Evolutionary conservation across 1,140 invertebrate genomes (phyloP).

Genomic region (Lucilia sericata): DNA sequence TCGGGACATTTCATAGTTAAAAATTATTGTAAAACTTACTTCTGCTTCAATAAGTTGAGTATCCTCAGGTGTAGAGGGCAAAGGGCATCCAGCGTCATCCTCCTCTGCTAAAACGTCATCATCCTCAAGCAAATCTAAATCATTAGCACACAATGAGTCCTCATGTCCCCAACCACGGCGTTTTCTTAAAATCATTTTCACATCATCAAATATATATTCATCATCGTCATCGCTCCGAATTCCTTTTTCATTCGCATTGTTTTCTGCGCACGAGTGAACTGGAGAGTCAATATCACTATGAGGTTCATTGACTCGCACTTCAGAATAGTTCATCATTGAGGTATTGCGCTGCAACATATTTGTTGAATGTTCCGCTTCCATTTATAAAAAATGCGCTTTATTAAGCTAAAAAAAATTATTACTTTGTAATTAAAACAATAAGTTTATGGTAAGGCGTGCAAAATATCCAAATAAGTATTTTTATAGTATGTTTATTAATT

Average conservation of each 20-base stretch:
- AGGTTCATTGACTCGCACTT: constrained; percentile 20
- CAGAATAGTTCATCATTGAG: constrained; percentile 49
- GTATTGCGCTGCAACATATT: constrained; percentile 52
- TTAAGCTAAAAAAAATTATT: neutral
- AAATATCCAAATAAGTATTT: too few relatives aligned
- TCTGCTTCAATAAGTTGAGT: constrained; percentile 84
- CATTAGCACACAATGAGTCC: constrained; percentile 57
- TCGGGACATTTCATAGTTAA: too few relatives aligned
- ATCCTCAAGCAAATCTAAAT: constrained; percentile 59
- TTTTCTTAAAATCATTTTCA: constrained; percentile 65
- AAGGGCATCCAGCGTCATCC: constrained; percentile 82
- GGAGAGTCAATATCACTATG: constrained; percentile 52
- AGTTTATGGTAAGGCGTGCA: too few relatives aligned
- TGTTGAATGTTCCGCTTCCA: constrained; percentile 53
- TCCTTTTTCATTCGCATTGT: constrained; percentile 22
- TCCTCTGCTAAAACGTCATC: constrained; percentile 74
- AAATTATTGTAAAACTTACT: constrained; percentile 61
- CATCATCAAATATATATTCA: constrained; percentile 63
- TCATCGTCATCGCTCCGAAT: constrained; percentile 55
- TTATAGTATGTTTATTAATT: too few relatives aligned
- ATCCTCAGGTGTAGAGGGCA: constrained; percentile 89
- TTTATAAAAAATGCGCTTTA: neutral
- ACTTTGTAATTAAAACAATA: too few relatives aligned
- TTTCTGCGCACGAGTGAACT: constrained; percentile 52
- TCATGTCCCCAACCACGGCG: constrained; percentile 62